Percentiles rank a stretch among this genome's conserved stretches.
Conservation (phyloP, 1,140 invertebrate genomes). For the Venustaconcha ellipsiformis region DNA sequence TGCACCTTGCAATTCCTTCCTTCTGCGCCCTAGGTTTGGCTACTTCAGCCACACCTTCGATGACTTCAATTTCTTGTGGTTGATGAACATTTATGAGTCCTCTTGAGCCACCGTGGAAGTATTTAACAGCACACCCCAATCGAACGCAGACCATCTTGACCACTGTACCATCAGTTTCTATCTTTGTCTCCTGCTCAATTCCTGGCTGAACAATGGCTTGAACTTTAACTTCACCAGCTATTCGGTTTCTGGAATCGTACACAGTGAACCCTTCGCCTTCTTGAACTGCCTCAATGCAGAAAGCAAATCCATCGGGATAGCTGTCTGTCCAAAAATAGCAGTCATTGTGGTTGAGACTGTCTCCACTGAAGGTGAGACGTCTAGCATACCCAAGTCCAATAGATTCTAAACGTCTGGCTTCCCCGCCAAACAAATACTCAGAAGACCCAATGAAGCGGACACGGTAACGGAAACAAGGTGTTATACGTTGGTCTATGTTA, state of each 20-base stretch:
- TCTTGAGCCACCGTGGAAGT: conserved; percentile 74
- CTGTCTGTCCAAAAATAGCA: conserved; percentile 85
- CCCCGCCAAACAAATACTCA: conserved; percentile 76
- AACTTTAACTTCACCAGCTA: conserved; percentile 59
- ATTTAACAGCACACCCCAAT: conserved; percentile 77
- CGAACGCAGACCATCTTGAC: conserved; percentile 77
- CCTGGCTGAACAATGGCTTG: conserved; percentile 48
- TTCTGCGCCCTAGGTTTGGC: conserved; percentile 38
- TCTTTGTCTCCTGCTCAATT: conserved; percentile 57
- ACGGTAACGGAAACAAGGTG: conserved; percentile 80
- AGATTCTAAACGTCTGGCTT: conserved; percentile 75
- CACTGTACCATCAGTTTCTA: conserved; percentile 68
- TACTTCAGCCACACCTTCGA: conserved; percentile 47
- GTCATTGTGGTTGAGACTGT: conserved; percentile 74
- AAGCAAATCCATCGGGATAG: conserved; percentile 79
- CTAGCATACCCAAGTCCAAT: conserved; percentile 84
- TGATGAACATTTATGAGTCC: conserved; percentile 53
- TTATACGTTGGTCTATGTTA: conserved; percentile 79
- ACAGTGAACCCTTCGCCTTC: conserved; percentile 77
- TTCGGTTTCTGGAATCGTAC: conserved; percentile 77
- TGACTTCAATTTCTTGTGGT: conserved; percentile 35
- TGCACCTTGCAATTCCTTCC: conserved; percentile 37
- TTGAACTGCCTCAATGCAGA: conserved; percentile 77
- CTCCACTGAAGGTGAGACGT: conserved; percentile 79
- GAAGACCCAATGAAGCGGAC: conserved; percentile 76